phyloP scores from a whole-genome alignment of 92 coral and sea anemone genomes.

The Epizoanthus stellaris region DNA sequence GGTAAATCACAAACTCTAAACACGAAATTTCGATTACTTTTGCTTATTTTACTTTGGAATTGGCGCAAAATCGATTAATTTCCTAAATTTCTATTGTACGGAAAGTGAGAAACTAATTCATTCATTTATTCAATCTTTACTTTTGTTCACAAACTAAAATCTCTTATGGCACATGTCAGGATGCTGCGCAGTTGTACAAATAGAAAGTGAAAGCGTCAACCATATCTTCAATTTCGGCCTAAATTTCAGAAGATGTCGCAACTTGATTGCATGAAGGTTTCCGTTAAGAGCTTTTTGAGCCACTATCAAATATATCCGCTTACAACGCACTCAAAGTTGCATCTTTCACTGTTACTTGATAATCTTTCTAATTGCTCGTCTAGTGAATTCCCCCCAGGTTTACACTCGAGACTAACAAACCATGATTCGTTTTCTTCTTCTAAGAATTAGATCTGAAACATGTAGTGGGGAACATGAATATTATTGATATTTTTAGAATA shows the following conservation, averaged over 20 bases:
- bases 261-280: neutral
- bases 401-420: too few relatives aligned
- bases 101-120: neutral
- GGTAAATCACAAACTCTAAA: too few relatives aligned
- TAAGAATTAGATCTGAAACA: too few relatives aligned
- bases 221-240: neutral
- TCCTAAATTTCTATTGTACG: neutral
- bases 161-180: constrained; percentile 4
- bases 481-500: too few relatives aligned
- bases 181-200: constrained; percentile 1
- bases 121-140: neutral
- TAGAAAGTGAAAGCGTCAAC: neutral
- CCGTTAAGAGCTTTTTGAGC: neutral
- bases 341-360: too few relatives aligned
- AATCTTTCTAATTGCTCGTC: too few relatives aligned
- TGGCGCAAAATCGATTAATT: neutral
- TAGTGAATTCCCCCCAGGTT: too few relatives aligned
- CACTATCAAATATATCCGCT: too few relatives aligned
- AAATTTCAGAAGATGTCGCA: neutral
- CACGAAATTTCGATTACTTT: too few relatives aligned
- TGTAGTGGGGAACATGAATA: too few relatives aligned
- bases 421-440: too few relatives aligned
- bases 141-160: neutral
- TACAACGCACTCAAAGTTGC: too few relatives aligned
- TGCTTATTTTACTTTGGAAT: neutral